phyloP scores from a whole-genome alignment of 2,797 vertebrate species.

The Lepilemur septentrionalis region DNA sequence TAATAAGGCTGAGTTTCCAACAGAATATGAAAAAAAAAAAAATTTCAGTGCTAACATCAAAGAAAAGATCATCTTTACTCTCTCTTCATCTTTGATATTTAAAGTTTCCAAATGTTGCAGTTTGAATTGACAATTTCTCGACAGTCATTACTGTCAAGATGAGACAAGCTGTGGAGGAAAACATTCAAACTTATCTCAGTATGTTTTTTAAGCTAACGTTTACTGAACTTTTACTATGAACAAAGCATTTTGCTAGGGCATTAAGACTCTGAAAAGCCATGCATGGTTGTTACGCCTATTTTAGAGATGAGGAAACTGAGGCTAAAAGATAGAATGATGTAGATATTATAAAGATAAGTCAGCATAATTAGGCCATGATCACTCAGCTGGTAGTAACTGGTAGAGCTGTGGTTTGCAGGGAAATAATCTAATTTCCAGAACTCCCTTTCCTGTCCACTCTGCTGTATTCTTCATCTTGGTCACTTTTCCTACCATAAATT shows the following conservation, averaged over 20 bases:
- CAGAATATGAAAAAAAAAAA: constrained; percentile 36
- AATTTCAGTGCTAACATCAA: constrained; percentile 43
- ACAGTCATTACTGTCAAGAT: not conserved
- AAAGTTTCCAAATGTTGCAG: constrained; percentile 23
- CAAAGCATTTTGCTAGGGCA: not conserved
- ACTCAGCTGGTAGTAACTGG: not conserved
- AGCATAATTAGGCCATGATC: rapidly evolving
- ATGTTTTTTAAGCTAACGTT: not conserved
- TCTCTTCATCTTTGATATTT: constrained; percentile 58
- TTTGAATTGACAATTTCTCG: constrained; percentile 56
- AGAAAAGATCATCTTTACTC: constrained; percentile 48
- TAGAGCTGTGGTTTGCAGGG: not conserved
- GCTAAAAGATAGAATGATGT: not conserved
- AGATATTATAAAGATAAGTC: not conserved
- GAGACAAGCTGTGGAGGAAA: not conserved
- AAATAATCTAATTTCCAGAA: not conserved
- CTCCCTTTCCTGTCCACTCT: not conserved
- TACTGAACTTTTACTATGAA: not conserved
- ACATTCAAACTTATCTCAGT: not conserved
- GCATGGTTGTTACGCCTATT: not conserved
- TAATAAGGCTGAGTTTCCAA: constrained; percentile 53
- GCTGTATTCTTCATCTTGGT: not conserved
- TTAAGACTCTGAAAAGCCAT: not conserved
- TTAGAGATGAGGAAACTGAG: constrained; percentile 7
- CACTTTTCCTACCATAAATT: not conserved